Conservation (phyloP, 2,113 vertebrate genomes). For the Poeciliopsis prolifica region DNA sequence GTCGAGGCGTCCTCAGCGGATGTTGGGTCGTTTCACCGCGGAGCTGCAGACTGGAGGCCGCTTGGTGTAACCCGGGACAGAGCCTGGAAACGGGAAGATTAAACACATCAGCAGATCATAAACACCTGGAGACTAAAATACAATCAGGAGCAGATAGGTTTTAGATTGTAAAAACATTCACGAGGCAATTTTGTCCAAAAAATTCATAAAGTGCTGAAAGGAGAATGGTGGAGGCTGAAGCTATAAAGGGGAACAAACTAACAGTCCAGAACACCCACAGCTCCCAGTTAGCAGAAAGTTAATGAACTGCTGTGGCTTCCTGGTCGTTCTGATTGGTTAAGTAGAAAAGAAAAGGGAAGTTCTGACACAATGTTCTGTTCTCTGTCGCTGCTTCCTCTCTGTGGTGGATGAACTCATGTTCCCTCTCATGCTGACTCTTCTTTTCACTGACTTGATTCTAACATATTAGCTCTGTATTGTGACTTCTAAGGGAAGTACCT, state of each 20-base stretch:
- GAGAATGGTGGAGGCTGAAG: too few relatives aligned
- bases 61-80: constrained; percentile 92
- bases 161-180: too few relatives aligned
- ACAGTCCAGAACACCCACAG: background rate
- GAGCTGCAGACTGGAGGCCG: constrained; percentile 93
- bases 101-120: background rate
- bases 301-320: background rate
- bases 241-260: background rate
- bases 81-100: constrained; percentile 78
- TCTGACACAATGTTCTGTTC: too few relatives aligned
- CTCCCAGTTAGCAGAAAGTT: background rate
- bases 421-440: background rate
- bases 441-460: background rate
- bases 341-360: too few relatives aligned
- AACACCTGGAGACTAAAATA: background rate
- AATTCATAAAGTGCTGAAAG: background rate
- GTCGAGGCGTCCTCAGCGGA: constrained; percentile 83
- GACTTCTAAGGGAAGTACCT: constrained; percentile 77
- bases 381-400: too few relatives aligned
- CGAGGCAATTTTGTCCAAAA: too few relatives aligned
- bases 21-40: constrained; percentile 85
- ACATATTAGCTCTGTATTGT: background rate
- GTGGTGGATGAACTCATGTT: too few relatives aligned
- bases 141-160: background rate
- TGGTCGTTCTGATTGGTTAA: too few relatives aligned